Evolutionary conservation across 2,888 invertebrate genomes (phyloP), one percentile per base, ranked within the genome.

Genomic region (Synergus japonicus): DNA sequence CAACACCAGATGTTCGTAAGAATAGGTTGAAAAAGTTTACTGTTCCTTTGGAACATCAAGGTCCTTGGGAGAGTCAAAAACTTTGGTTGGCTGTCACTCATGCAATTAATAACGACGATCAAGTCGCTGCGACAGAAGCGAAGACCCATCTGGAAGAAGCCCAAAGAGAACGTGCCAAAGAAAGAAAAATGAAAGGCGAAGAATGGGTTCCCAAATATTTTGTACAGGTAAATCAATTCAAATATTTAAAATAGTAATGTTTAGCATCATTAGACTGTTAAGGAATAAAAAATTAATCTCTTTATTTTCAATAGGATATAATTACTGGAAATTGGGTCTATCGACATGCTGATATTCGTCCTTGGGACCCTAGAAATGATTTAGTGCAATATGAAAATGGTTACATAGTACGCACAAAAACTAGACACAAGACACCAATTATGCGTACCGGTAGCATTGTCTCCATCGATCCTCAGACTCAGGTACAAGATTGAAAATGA

Each of bases 281-380:
- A 13, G 13, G 13, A 54, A 29, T 22, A 37, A 22, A n/a, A 37
- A 43, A 60, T 49, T 66, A 66, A 9, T 43, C 18, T 67, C 18
- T 78, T 18, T 58, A n/a, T 4, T 73, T 15, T 78, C n/a, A 76
- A 60, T 83, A 92, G 92, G 93, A 93, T 82, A 90, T 92, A 67
- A 91, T 93, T 76, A 92, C 93, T 29, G 94, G 93, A 54, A 93
- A 94, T 83, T 97, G 96, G 96, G 93, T 95, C 22, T 97, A 97
- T 90, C 95, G 95, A 85, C 94, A 96, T 89, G 95, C 96, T 3
- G 97, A 97, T 92, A 93, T 96, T 79, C 93, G 98, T 64, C 97
- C 98, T 0, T 98, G 98, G 98, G 97, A 97, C 93, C 94, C 95
- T 0, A 94, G 96, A 78, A 97, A 97, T 84, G 98, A 98, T 91